These are phyloP conservation scores for Limnothrissa miodon DNA, from an alignment of 2,113 vertebrate genomes.

Conservation along the genomic window DNA sequence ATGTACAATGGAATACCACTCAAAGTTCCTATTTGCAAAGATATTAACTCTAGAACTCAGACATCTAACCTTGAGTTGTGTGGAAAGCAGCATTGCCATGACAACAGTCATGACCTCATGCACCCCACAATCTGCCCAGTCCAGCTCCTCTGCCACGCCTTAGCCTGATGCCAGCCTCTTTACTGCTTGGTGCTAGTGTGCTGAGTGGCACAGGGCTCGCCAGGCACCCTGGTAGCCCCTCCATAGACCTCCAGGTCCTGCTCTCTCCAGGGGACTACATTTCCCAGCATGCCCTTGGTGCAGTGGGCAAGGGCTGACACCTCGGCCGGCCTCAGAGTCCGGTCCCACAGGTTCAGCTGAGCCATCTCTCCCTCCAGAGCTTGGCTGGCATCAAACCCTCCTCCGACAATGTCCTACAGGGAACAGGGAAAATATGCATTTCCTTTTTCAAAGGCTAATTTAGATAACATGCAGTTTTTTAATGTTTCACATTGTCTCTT, in stretches of 20 bases:
- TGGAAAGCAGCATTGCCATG: too few relatives aligned
- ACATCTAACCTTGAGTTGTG: too few relatives aligned
- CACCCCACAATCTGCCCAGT: not conserved
- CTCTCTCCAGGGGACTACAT: conserved; percentile 86
- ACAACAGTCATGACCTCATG: not conserved
- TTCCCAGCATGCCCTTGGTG: conserved; percentile 77
- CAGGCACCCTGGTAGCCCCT: conserved; percentile 80
- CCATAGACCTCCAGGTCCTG: conserved; percentile 81
- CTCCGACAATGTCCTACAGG: conserved; percentile 79
- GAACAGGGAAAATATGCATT: not conserved
- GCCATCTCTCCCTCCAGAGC: conserved; percentile 91
- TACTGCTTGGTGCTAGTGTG: conserved; percentile 69
- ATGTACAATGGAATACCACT: too few relatives aligned
- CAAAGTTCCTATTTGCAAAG: too few relatives aligned
- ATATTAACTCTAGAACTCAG: too few relatives aligned
- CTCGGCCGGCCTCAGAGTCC: conserved; percentile 77
- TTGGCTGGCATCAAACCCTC: conserved; percentile 91
- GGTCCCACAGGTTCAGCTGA: conserved; percentile 92
- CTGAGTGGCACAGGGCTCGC: conserved; percentile 81
- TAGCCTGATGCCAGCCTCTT: conserved; percentile 29
- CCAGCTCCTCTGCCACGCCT: not conserved
- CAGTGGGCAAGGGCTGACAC: conserved; percentile 87
- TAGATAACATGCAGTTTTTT: too few relatives aligned
- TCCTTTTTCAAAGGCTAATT: too few relatives aligned
- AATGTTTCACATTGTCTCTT: too few relatives aligned